These are phyloP conservation scores for Mystacornis crossleyi DNA, from an alignment of 2,113 vertebrate species.

Conservation along the genomic window DNA sequence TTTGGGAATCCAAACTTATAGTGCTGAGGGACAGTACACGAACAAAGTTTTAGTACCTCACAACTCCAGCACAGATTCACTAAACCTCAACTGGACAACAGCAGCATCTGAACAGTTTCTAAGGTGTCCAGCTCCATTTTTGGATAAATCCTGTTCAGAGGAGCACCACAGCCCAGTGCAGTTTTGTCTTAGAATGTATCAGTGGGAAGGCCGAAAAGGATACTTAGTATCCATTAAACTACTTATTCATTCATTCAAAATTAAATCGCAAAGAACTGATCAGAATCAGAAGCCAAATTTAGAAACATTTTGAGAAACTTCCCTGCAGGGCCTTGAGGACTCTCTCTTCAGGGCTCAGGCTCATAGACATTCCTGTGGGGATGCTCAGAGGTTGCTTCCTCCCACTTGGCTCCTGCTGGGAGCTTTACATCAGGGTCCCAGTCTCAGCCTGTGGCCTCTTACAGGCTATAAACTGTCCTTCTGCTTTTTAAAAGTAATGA, in stretches of 20 bases:
- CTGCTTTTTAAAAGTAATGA: not conserved
- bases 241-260: not conserved
- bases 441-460: not conserved
- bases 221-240: not conserved
- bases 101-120: not conserved
- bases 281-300: not conserved
- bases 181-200: not conserved
- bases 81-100: not conserved
- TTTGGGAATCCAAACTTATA: not conserved
- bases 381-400: not conserved
- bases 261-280: not conserved
- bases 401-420: not conserved
- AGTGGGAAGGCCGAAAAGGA: not conserved
- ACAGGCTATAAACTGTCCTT: not conserved
- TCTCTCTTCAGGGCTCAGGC: not conserved
- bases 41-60: not conserved
- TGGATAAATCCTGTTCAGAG: not conserved
- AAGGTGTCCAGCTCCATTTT: not conserved
- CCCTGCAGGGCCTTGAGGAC: rapidly evolving
- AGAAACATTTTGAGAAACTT: not conserved
- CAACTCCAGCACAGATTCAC: not conserved
- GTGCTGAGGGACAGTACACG: not conserved
- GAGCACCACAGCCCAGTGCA: not conserved
- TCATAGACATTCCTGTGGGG: not conserved
- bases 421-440: not conserved